Conservation (phyloP, 1,140 invertebrate species). For the Plodia interpunctella region DNA sequence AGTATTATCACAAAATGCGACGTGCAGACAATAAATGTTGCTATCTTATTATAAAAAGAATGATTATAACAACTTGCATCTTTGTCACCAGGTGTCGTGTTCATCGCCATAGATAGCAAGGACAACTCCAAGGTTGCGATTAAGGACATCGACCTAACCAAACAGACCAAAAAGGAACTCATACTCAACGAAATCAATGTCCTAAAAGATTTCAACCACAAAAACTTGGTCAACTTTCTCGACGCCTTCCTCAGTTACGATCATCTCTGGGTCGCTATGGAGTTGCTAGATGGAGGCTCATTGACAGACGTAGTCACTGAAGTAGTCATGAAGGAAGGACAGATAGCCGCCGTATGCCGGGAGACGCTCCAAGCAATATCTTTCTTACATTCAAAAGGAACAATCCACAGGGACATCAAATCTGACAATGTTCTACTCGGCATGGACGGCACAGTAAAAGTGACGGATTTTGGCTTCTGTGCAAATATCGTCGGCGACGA, state of each 20-base stretch:
- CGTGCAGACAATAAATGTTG: too few relatives aligned
- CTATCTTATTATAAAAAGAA: too few relatives aligned
- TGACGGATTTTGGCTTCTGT: conserved; percentile 99
- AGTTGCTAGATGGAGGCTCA: conserved; percentile 95
- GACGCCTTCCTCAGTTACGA: conserved; percentile 93
- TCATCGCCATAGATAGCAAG: conserved; percentile 89
- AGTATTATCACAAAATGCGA: too few relatives aligned
- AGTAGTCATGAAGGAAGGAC: conserved; percentile 97
- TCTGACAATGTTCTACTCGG: conserved; percentile 97
- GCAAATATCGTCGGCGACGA: conserved; percentile 93
- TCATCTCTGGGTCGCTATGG: conserved; percentile 97
- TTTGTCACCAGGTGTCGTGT: conserved; percentile 86
- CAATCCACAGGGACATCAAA: conserved; percentile 96
- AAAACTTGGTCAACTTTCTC: conserved; percentile 98
- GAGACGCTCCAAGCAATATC: conserved; percentile 95
- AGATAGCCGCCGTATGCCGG: conserved; percentile 96
- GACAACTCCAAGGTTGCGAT: conserved; percentile 91
- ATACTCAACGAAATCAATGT: conserved; percentile 97
- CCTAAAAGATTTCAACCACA: conserved; percentile 94
- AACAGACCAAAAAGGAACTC: conserved; percentile 95
- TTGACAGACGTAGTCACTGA: conserved; percentile 98
- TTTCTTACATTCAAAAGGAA: conserved; percentile 94
- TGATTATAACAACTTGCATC: conserved; percentile 4
- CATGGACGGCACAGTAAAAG: conserved; percentile 97
- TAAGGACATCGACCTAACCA: conserved; percentile 96